A percentile compares a stretch with the other conserved stretches of the same genome.
Conservation (phyloP, 2,888 invertebrate genomes). For the Leptopterna dolabrata region DNA sequence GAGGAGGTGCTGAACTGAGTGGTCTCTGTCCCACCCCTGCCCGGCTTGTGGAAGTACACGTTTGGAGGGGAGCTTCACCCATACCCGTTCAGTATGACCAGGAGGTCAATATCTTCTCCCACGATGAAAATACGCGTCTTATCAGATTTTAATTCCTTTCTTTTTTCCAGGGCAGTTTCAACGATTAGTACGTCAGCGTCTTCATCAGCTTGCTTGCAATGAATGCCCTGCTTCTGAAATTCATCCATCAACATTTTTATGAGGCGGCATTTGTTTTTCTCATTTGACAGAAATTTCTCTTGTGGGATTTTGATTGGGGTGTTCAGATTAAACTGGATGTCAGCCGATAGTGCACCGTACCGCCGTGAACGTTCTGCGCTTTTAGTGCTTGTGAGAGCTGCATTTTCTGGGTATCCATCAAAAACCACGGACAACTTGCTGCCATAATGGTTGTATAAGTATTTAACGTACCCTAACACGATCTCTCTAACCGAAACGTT, state of each 20-base stretch:
- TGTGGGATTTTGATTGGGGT: neutral
- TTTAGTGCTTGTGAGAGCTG: no score
- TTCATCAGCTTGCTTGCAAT: neutral
- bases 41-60: neutral
- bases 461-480: neutral
- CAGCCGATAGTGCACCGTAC: no score
- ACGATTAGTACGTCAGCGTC: conserved; percentile 14
- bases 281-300: neutral
- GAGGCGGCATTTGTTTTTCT: conserved; percentile 10
- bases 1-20: neutral
- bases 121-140: neutral
- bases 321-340: neutral
- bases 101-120: neutral
- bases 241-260: neutral
- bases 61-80: neutral
- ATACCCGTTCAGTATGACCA: neutral
- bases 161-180: neutral
- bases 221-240: neutral
- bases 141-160: neutral
- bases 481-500: neutral
- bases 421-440: no score
- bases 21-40: neutral
- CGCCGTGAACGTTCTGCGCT: no score
- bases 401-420: no score
- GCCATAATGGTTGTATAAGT: no score